Percentiles rank a stretch among this genome's conserved stretches.
Evolutionary conservation across 1,140 invertebrate genomes (phyloP).

Genomic region (Caligus rogercresseyi): DNA sequence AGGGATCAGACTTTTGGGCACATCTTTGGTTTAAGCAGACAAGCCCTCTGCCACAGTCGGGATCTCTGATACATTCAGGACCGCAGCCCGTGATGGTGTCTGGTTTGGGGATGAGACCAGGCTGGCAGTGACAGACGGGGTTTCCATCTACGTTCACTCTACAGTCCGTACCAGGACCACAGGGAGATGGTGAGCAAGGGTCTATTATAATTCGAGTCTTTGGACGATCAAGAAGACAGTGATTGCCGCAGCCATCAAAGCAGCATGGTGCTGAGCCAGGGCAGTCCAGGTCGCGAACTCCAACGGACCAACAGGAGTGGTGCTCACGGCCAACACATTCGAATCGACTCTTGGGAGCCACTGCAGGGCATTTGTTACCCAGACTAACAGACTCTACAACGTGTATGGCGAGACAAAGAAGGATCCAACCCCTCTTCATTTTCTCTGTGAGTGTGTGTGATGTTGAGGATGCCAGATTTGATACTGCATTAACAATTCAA

Average conservation of each 20-base stretch:
- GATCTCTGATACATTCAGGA: constrained; percentile 11
- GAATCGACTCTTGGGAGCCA: not conserved
- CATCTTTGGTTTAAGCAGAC: constrained; percentile 28
- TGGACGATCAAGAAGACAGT: not conserved
- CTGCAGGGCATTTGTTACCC: not conserved
- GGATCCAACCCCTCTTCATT: not conserved
- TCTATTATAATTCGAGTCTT: not conserved
- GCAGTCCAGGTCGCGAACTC: constrained; percentile 3
- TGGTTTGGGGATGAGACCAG: constrained; percentile 11
- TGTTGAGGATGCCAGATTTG: no score
- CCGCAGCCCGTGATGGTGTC: constrained; percentile 18
- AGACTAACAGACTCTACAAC: not conserved
- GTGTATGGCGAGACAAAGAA: not conserved
- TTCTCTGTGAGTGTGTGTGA: no score
- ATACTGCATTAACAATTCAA: no score
- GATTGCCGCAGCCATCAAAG: constrained; percentile 17
- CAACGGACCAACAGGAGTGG: constrained; percentile 3
- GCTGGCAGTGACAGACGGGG: constrained; percentile 5
- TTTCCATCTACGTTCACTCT: constrained; percentile 6
- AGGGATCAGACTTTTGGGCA: constrained; percentile 22
- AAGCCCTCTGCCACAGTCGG: constrained; percentile 27
- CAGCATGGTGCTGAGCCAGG: constrained; percentile 11
- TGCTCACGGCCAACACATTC: not conserved
- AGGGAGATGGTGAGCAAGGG: constrained; percentile 18
- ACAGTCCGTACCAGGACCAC: constrained; percentile 12